Evolutionary conservation across 1,140 invertebrate genomes (phyloP).

Genomic region (Matsumurasca onukii): DNA sequence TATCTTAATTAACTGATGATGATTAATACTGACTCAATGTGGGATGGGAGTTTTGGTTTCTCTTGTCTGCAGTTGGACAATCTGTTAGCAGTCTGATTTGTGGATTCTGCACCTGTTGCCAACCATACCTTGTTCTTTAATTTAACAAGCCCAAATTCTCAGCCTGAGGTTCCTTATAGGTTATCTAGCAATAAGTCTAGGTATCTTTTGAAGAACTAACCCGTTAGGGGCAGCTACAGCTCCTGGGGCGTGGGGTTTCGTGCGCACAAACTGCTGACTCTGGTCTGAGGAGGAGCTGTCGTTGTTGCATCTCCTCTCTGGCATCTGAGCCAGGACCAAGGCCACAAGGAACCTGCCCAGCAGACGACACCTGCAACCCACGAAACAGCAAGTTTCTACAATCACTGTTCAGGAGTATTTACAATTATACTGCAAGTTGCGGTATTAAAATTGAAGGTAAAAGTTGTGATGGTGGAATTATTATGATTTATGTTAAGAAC

Average conservation of each 20-base stretch:
- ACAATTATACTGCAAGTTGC: background rate
- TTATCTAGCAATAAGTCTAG: too few species aligned
- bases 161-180: too few species aligned
- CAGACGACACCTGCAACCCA: conserved; percentile 49
- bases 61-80: too few species aligned
- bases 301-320: conserved; percentile 46
- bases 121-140: too few species aligned
- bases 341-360: conserved; percentile 49
- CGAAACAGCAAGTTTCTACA: conserved; percentile 30
- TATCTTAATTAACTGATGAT: too few species aligned
- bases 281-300: background rate
- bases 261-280: conserved; percentile 41
- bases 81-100: too few species aligned
- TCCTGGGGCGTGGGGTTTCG: conserved; percentile 46
- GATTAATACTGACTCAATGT: too few species aligned
- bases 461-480: background rate
- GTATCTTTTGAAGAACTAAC: too few species aligned
- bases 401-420: background rate
- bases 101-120: too few species aligned
- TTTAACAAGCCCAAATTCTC: too few species aligned
- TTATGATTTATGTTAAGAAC: background rate
- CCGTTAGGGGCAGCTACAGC: conserved; percentile 42
- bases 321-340: conserved; percentile 52
- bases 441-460: background rate
- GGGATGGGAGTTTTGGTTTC: too few species aligned